A percentile compares a stretch with the other conserved stretches of the same genome.
Conservation (phyloP, 2,888 invertebrate species). For the Apamea epomidion region DNA sequence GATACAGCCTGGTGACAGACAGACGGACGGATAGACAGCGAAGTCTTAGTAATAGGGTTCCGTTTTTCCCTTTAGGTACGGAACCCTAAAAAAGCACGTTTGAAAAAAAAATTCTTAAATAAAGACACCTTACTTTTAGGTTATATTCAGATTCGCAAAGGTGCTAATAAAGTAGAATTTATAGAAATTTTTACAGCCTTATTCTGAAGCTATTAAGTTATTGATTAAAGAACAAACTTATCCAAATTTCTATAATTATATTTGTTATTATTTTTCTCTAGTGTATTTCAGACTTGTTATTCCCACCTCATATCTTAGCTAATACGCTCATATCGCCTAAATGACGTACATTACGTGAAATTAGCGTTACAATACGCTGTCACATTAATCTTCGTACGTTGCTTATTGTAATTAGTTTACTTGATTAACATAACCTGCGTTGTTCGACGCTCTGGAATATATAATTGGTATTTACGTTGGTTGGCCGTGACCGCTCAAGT, state of each 20-base stretch:
- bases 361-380: constrained; percentile 24
- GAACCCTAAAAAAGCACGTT: too few relatives aligned
- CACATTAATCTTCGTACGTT: constrained; percentile 20
- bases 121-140: background rate
- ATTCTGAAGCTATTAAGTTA: too few relatives aligned
- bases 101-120: background rate
- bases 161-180: too few relatives aligned
- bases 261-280: background rate
- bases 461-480: constrained; percentile 3
- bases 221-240: too few relatives aligned
- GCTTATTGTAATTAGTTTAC: constrained; percentile 26
- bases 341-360: constrained; percentile 31
- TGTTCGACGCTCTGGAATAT: constrained; percentile 14
- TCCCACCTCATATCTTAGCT: background rate
- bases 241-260: too few relatives aligned
- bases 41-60: too few relatives aligned
- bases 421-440: constrained; percentile 7
- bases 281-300: constrained; percentile 15
- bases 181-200: too few relatives aligned
- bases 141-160: too few relatives aligned
- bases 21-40: too few relatives aligned
- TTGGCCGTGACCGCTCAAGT: constrained; percentile 5
- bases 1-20: too few relatives aligned
- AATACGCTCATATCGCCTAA: constrained; percentile 1
- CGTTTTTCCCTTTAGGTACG: too few relatives aligned